These are phyloP conservation scores for Lepisosteus oculatus DNA, from an alignment of 2,113 vertebrate species.

Conservation along the genomic window DNA sequence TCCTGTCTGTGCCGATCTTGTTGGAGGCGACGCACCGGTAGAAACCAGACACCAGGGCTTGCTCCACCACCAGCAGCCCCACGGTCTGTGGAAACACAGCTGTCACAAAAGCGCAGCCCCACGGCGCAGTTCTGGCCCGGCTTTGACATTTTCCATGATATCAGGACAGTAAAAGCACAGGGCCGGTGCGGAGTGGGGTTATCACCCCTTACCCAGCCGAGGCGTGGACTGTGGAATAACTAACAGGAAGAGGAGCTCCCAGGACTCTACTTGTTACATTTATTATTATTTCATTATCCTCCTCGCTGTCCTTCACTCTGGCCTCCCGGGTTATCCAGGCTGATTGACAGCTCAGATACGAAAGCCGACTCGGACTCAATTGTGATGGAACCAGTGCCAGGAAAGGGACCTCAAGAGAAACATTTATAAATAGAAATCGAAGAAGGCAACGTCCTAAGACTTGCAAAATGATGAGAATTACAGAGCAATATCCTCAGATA, in stretches of 20 bases:
- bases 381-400: too few species aligned
- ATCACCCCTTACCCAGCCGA: background rate
- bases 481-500: too few species aligned
- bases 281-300: conserved; percentile 1
- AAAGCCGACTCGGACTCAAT: too few species aligned
- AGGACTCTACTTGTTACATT: conserved; percentile 23
- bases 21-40: conserved; percentile 87
- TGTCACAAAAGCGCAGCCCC: conserved; percentile 25
- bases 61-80: conserved; percentile 79
- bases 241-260: conserved; percentile 53
- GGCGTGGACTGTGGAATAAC: conserved; percentile 45
- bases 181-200: conserved; percentile 22
- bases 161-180: conserved; percentile 8
- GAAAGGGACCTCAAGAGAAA: too few species aligned
- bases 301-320: background rate
- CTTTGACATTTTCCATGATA: conserved; percentile 7
- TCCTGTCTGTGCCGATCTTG: conserved; percentile 74
- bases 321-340: too few species aligned
- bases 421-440: too few species aligned
- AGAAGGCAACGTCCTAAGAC: too few species aligned
- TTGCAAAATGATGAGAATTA: too few species aligned
- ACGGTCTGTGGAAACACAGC: conserved; percentile 72
- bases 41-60: conserved; percentile 79
- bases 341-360: too few species aligned
- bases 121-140: too few species aligned